Evolutionary conservation across 2,797 vertebrate species (phyloP), one percentile per base, ranked within the genome.

Genomic region (Cyprinella venusta): DNA sequence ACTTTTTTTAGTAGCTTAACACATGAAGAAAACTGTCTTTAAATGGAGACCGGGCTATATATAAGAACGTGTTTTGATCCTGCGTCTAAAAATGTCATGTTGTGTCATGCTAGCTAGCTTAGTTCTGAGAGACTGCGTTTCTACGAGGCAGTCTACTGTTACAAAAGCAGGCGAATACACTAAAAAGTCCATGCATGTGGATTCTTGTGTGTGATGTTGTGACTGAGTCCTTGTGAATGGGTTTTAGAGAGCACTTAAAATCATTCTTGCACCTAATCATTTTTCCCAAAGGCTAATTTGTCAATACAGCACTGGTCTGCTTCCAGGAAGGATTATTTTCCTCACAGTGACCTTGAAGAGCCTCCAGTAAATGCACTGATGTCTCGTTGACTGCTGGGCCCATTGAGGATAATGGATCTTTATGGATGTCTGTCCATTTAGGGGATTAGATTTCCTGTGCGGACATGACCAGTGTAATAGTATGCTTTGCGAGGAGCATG

Each of bases 391-490:
- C 87, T 76, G 54, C 75, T 64, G 6, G 48, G 26, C 19, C 71
- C 84, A 71, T 71, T 84, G 87, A 88, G 82, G 75, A 65, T 86
- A 88, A 86, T 86, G 75, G 82, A 75, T 88, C 65, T 82, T 68
- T 86, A 71, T 79, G 67, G 61, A 81, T 76, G 68, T 54, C 65
- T 86, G 54, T 82, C 69, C 84, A 88, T 87, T 86, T 84, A 88
- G 65, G 8, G 76, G 79, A 86, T 86, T 75, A 59, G n/a, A 74
- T 88, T 86, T 86, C 87, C 45, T 81, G n/a, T 76, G 33, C 33
- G 30, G 54, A 64, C 74, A 80, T 80, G 81, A 79, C 36, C 36
- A 30, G 63, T 71, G 82, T 71, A 83, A 83, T 78, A 21, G 38
- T 78, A 78, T 61, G n/a, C 75, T 77, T 38, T 61, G 74, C 21